phyloP scores from a whole-genome alignment of 1,140 invertebrate genomes.

The Brachionus rotundiformis region DNA sequence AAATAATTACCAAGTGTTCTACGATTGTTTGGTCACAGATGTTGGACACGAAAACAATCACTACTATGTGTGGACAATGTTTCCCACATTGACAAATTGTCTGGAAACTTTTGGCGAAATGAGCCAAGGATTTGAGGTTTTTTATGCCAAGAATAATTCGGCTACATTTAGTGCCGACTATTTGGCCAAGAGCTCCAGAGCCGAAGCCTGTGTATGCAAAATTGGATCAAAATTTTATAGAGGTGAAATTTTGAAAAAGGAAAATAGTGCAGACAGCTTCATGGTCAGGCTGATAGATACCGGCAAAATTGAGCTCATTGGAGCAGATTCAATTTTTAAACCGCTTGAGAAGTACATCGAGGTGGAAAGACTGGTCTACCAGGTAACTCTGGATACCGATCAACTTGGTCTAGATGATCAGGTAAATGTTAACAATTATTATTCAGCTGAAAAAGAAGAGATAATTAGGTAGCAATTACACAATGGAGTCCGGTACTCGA shows the following conservation, averaged over 20 bases:
- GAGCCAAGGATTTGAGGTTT: not conserved
- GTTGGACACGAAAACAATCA: not conserved
- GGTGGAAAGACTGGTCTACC: not conserved
- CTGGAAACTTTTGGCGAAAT: not conserved
- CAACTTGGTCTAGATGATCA: not conserved
- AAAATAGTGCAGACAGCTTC: not conserved
- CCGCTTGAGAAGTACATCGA: conserved; percentile 13
- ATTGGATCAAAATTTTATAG: not conserved
- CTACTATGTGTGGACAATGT: not conserved
- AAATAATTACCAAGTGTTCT: not conserved
- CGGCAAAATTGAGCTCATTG: not conserved
- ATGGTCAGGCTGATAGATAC: not conserved
- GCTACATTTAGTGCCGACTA: not conserved
- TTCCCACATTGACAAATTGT: not conserved
- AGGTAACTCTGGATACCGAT: not conserved
- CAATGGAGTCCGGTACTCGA: too few species aligned
- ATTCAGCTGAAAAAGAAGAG: too few species aligned
- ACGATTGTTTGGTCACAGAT: not conserved
- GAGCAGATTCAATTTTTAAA: not conserved
- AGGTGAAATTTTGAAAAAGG: conserved; percentile 5
- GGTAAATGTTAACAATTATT: too few species aligned
- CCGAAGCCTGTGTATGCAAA: not conserved
- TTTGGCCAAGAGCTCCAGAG: not conserved
- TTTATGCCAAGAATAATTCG: not conserved
- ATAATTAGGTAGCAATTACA: too few species aligned